Evolutionary conservation across 2,888 invertebrate species (phyloP), one percentile per base, ranked within the genome.

Genomic region (Blastobasis adustella): DNA sequence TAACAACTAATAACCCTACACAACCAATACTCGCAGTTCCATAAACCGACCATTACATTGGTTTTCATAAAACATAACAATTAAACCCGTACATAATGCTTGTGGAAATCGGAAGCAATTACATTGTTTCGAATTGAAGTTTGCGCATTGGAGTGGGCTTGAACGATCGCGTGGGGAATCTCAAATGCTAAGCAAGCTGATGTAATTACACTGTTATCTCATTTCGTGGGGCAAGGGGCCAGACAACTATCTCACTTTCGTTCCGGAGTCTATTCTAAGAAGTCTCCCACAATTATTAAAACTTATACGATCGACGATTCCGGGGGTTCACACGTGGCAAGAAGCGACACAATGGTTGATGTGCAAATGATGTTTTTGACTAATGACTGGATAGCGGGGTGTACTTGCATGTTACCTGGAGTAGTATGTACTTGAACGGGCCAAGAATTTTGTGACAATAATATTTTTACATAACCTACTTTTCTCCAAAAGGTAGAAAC

Each of bases 251-350:
- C 72, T 76, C 58, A 62, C 81, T 80, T 80, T 82, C 78, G 73
- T 82, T 82, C 81, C 79, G 78, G 73, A 67, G 59, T 61, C 71
- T 66, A 79, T 77, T 81, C 76, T 75, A 69, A 63, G 59, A 63
- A 64, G 63, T 74, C 79, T 82, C 81, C 73, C 80, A 82, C 82
- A 78, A 79, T 82, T 77, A 76, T 65, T 70, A 68, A 76, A 76
- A 60, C 63, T 59, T 59, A 62, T 60, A 67, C 68, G 69, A 75
- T 69, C 65, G 65, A 63, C 63, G 55, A 55, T 60, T 57, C 49
- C 36, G 37, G 43, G 44, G 40, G 47, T 46, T 44, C 38, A 10
- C 46, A 40, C 50, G 46, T 50, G 23, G 23, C 3, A 23, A 9
- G n/a, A 23, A 38, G 6, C 23, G 46, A 46, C 37, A 46, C 38